Base-by-base conservation (phyloP, 2,888 invertebrate genomes). In the Agriopis leucophaearia region DNA sequence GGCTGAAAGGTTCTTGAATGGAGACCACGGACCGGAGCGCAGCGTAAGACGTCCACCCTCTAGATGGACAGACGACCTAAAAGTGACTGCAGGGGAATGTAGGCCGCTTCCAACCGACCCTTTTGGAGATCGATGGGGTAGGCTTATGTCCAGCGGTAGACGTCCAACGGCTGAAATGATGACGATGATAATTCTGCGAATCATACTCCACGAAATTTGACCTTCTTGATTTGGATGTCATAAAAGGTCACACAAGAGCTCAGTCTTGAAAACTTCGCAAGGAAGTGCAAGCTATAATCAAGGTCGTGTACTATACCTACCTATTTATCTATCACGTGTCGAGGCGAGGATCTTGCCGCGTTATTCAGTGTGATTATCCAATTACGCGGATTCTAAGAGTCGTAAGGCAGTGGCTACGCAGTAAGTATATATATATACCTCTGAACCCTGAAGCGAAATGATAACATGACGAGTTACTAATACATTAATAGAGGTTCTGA, bases 361-460 rank as follows among this genome's bases (percentile, higher is more conserved):
- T 64, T 44, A 48, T 45, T 10, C 13, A 38, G 36, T 57, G 59
- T 42, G 48, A 73, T 74, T 73, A 74, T 73, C 64, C 74, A 73
- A 74, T 74, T 70, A 69, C 45, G 13, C 60, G 58, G 56, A 62
- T 69, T 65, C 61, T 27, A 64, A 61, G 67, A 69, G 61, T 64
- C 66, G 13, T 55, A 51, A 51, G 65, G 48, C 51, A 48, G 54
- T 60, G 52, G 52, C 56, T 61, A 58, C 63, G 42, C 64, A 65
- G 66, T 52, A 8, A 38, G 8, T 38, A 38, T 16, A 36, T 69
- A 40, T 38, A 38, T 16, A 36, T 69, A 40, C 38, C 47, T 15
- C 36, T 16, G 48, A 42, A 50, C 40, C 50, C 48, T 50, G 59
- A 15, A 50, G 27, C 42, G 59, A 50, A 58, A 48, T 58, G 58